These are phyloP conservation scores for Lepas anatifera DNA, from an alignment of 2,888 invertebrate genomes.

Conservation along the genomic window DNA sequence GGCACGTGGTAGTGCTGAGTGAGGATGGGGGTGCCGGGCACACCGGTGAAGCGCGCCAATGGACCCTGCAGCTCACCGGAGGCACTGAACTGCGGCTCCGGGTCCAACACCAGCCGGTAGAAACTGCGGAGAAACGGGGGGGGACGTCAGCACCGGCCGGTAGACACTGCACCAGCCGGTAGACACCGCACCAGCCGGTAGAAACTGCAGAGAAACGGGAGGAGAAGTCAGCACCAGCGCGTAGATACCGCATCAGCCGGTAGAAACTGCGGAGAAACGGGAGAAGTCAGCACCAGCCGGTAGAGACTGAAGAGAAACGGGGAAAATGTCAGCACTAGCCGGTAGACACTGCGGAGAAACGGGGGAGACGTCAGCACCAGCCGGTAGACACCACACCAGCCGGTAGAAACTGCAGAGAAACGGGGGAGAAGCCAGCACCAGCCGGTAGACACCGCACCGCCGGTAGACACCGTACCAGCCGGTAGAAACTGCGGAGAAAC, in stretches of 20 bases:
- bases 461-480: no score
- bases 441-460: no score
- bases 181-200: constrained; percentile 93
- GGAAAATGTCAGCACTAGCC: no score
- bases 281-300: neutral
- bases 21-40: constrained; percentile 82
- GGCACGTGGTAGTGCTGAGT: constrained; percentile 83
- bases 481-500: constrained; percentile 64
- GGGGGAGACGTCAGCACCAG: neutral
- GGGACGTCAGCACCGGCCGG: neutral
- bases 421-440: neutral
- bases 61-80: constrained; percentile 58
- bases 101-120: constrained; percentile 86
- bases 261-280: constrained; percentile 59
- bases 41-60: constrained; percentile 68
- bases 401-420: constrained; percentile 66
- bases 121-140: constrained; percentile 48
- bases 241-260: no score
- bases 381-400: no score
- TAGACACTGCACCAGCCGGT: no score
- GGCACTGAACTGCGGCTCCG: constrained; percentile 51
- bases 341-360: constrained; percentile 64
- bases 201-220: constrained; percentile 49
- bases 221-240: neutral
- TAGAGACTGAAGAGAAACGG: no score